These are phyloP conservation scores for Dioctria linearis DNA, from an alignment of 2,888 invertebrate species.

Conservation along the genomic window DNA sequence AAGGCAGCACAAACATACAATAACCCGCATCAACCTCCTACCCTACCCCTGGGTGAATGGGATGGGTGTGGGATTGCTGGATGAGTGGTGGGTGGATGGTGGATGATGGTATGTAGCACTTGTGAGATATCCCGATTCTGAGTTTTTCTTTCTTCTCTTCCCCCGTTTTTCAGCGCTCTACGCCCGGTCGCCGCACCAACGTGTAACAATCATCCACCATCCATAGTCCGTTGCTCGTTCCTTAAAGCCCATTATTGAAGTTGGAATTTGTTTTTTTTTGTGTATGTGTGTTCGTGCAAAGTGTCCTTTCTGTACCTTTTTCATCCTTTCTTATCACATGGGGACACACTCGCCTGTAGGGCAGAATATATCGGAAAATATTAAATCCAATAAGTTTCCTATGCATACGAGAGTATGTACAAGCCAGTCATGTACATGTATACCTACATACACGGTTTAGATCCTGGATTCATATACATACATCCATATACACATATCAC, in stretches of 20 bases:
- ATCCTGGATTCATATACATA: background rate
- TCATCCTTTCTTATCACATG: conserved; percentile 45
- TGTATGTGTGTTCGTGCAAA: conserved; percentile 14
- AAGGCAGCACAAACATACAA: conserved; percentile 38
- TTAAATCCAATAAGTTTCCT: conserved; percentile 49
- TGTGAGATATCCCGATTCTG: conserved; percentile 22
- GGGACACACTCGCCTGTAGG: conserved; percentile 45
- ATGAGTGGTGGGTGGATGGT: too few relatives aligned
- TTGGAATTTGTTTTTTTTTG: background rate
- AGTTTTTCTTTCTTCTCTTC: conserved; percentile 6
- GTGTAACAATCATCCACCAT: background rate
- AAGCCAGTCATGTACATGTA: too few relatives aligned
- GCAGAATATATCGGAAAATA: conserved; percentile 49
- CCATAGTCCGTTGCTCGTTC: background rate
- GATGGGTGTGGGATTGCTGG: too few relatives aligned
- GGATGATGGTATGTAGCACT: conserved; percentile 30
- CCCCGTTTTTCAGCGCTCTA: conserved; percentile 3
- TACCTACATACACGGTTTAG: too few relatives aligned
- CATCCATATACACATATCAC: background rate
- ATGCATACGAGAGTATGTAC: background rate
- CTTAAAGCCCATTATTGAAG: conserved; percentile 29
- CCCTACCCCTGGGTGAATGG: too few relatives aligned
- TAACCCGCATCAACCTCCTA: background rate
- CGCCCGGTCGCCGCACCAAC: background rate
- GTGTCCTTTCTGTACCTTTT: conserved; percentile 42